A percentile compares a stretch with the other conserved stretches of the same genome.
These are phyloP conservation scores for Ophiothrix spiculata DNA, from an alignment of 35 echinoderm and acorn worm genomes.

Conservation along the genomic window DNA sequence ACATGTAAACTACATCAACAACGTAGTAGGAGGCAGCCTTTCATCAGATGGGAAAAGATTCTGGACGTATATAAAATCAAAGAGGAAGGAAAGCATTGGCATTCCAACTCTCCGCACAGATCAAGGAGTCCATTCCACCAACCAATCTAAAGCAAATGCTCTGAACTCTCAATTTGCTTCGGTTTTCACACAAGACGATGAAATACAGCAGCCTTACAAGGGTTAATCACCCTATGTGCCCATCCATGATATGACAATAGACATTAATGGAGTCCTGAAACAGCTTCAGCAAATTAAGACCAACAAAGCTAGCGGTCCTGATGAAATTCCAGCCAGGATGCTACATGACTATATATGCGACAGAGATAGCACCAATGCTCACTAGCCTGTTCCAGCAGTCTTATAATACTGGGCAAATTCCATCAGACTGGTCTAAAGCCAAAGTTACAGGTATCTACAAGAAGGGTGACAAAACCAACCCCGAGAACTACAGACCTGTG, in stretches of 20 bases:
- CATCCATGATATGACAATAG: constrained; percentile 3
- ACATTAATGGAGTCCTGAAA: not conserved
- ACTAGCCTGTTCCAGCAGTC: constrained; percentile 13
- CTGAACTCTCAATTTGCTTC: constrained; percentile 17
- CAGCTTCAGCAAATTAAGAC: constrained; percentile 11
- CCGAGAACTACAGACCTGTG: constrained; percentile 31
- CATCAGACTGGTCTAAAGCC: constrained; percentile 28
- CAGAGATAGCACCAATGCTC: not conserved
- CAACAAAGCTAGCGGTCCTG: constrained; percentile 17
- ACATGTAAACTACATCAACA: constrained; percentile 3
- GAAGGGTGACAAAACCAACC: constrained; percentile 45
- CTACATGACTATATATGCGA: constrained; percentile 19
- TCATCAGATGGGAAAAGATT: constrained; percentile 30
- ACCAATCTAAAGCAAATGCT: too few relatives aligned
- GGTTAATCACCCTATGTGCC: not conserved
- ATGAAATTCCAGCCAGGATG: constrained; percentile 18
- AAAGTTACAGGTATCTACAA: constrained; percentile 26
- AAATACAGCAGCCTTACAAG: not conserved
- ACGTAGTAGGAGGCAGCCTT: constrained; percentile 11
- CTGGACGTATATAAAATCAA: constrained; percentile 37
- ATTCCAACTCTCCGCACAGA: not conserved
- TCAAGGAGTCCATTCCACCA: not conserved
- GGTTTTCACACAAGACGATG: constrained; percentile 1
- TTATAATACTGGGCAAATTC: constrained; percentile 19
- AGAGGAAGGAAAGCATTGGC: constrained; percentile 18